Conservation (phyloP, 2,113 vertebrate genomes). For the Cochlearius cochlearius region DNA sequence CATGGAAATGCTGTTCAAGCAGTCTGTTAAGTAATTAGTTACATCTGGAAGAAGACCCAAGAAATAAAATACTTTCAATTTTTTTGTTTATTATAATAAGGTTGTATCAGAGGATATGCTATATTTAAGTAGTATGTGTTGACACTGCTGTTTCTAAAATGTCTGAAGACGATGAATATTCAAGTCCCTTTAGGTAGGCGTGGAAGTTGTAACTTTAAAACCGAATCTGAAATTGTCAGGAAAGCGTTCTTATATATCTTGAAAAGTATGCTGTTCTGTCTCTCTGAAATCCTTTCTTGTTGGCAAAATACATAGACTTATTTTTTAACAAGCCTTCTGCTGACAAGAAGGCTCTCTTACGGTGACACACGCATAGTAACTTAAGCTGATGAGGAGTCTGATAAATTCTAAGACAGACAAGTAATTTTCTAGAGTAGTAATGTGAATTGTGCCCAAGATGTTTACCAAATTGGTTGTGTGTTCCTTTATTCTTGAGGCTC, state of each 20-base stretch:
- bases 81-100: neutral
- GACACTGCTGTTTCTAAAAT: neutral
- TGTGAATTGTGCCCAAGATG: neutral
- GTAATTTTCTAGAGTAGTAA: neutral
- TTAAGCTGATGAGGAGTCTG: neutral
- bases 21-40: neutral
- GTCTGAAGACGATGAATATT: neutral
- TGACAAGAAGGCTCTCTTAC: neutral
- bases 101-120: neutral
- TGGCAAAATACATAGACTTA: neutral
- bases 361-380: neutral
- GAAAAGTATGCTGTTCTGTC: neutral
- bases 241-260: neutral
- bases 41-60: neutral
- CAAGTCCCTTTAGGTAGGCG: neutral
- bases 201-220: neutral
- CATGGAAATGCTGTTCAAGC: neutral
- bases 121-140: neutral
- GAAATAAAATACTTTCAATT: neutral
- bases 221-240: neutral
- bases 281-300: neutral
- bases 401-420: neutral
- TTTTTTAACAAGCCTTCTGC: neutral
- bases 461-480: neutral
- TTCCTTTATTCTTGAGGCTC: neutral